These are phyloP conservation scores for Isotomurus palustris DNA, from an alignment of 2,888 invertebrate genomes.

Conservation along the genomic window DNA sequence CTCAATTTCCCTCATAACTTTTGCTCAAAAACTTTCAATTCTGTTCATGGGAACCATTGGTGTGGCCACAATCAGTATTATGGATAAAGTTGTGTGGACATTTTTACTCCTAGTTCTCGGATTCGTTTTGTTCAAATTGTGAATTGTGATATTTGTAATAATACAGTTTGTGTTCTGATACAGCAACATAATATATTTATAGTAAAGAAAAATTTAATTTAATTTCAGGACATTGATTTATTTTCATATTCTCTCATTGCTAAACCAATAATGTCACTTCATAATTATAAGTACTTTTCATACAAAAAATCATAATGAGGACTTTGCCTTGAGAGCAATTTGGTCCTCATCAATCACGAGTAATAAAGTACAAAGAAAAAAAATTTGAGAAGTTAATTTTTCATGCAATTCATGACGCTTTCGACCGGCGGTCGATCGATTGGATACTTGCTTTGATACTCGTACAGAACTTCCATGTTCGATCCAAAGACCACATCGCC, in stretches of 20 bases:
- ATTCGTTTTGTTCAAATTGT: background rate
- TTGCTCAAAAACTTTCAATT: no score
- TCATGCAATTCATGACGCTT: background rate
- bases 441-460: conserved; percentile 35
- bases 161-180: background rate
- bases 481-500: conserved; percentile 44
- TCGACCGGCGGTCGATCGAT: conserved; percentile 34
- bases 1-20: background rate
- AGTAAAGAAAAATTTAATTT: background rate
- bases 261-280: no score
- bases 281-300: background rate
- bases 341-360: background rate
- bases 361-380: background rate
- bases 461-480: conserved; percentile 22
- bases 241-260: background rate
- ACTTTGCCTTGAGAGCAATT: background rate
- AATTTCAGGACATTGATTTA: background rate
- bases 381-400: background rate
- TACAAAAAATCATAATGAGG: background rate
- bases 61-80: no score
- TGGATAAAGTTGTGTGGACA: no score
- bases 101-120: background rate
- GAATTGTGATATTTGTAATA: no score
- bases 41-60: no score
- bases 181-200: background rate